phyloP scores from a whole-genome alignment of 2,797 vertebrate species.

The Eleutherodactylus coqui region DNA sequence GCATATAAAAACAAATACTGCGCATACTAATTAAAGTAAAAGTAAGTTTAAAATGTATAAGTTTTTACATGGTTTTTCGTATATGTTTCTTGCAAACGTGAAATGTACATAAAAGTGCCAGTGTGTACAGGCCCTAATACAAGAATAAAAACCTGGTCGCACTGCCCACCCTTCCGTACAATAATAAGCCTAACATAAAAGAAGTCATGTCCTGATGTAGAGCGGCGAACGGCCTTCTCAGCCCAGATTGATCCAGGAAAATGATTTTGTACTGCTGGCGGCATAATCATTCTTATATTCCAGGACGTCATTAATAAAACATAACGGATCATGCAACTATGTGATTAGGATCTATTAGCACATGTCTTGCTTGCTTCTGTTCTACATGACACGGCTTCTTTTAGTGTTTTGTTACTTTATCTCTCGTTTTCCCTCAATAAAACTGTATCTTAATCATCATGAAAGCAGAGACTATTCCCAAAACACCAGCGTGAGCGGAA shows the following conservation, averaged over 20 bases:
- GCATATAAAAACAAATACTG: no score
- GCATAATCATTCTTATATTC: constrained; percentile 1
- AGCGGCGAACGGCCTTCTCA: background rate
- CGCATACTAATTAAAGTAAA: no score
- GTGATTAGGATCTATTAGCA: background rate
- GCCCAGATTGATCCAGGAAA: constrained; percentile 7
- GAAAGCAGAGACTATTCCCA: background rate
- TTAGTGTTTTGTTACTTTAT: background rate
- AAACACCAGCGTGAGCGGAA: background rate
- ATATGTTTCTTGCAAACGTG: no score
- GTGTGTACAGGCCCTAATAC: no score
- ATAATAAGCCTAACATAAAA: background rate
- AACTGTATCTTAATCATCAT: background rate
- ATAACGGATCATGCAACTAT: background rate
- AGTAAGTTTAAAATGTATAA: no score
- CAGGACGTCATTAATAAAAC: constrained; percentile 28
- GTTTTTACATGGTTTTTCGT: no score
- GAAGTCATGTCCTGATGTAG: constrained; percentile 19
- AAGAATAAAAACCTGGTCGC: background rate
- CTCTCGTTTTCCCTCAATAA: background rate
- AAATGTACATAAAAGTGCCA: no score
- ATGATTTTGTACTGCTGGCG: background rate
- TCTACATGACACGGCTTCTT: background rate
- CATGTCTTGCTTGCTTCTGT: background rate
- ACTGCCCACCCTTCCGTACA: background rate